phyloP scores from a whole-genome alignment of 1,140 invertebrate genomes.

The Cydia splendana region DNA sequence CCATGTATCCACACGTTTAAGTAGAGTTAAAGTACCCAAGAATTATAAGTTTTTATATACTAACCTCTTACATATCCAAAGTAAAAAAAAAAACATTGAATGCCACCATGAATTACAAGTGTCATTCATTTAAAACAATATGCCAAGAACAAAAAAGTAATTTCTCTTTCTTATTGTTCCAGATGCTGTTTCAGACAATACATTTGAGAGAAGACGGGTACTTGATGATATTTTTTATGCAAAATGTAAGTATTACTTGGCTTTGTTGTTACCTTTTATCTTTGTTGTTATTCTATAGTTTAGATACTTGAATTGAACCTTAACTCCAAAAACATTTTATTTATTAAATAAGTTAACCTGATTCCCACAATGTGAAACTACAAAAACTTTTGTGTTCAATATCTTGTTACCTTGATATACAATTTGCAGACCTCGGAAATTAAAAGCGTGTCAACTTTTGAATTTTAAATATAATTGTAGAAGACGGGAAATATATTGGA shows the following conservation, averaged over 20 bases:
- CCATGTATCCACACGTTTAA: too few species aligned
- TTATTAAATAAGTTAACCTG: too few species aligned
- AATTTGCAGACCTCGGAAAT: too few species aligned
- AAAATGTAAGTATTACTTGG: slow-evolving; percentile 63
- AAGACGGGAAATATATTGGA: too few species aligned
- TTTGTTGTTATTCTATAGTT: too few species aligned
- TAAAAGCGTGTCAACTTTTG: too few species aligned
- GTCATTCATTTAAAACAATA: slow-evolving; percentile 12
- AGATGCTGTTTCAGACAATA: slow-evolving; percentile 67
- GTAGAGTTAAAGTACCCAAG: too few species aligned
- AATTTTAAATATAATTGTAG: too few species aligned
- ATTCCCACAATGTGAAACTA: too few species aligned
- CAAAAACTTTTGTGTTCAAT: too few species aligned
- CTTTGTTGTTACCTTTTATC: neutral
- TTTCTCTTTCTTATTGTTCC: slow-evolving; percentile 53
- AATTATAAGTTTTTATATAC: neutral
- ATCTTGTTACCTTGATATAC: too few species aligned
- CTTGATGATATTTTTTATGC: slow-evolving; percentile 58
- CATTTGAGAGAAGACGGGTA: slow-evolving; percentile 44
- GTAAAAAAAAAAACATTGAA: neutral
- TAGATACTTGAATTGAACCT: neutral
- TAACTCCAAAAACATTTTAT: too few species aligned
- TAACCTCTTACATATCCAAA: neutral
- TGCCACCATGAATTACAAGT: neutral
- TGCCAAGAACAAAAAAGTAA: slow-evolving; percentile 23